Evolutionary conservation across 1,140 invertebrate genomes (phyloP), one percentile per base, ranked within the genome.

Genomic region (Lepidurus apus): DNA sequence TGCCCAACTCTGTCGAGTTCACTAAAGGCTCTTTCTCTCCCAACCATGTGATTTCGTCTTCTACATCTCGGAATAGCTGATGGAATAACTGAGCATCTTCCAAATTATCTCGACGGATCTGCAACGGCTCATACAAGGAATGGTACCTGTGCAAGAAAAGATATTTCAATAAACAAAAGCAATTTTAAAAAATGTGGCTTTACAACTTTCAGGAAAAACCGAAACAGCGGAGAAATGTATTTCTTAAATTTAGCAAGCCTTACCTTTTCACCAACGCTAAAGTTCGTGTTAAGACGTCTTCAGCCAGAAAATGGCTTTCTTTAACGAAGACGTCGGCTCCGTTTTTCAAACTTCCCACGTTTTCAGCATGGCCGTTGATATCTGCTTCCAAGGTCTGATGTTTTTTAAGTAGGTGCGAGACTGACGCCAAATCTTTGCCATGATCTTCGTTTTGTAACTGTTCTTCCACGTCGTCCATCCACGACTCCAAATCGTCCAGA

Each of bases 401-500:
- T n/a, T 92, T 89, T 83, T 95, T 96, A 44, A 98, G 86, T 44
- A 97, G 86, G 82, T 93, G 92, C 2, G 90, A 91, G 1, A 95
- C 93, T 5, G 93, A 92, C 0, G 92, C 90, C 43, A 96, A 85
- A 84, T 97, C 95, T 77, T 85, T 84, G 65, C 93, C 93, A 79
- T 94, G 93, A 83, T 95, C 93, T 81, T 94, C 92, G 42, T 92
- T 92, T 74, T 92, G 90, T 7, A 95, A 86, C 81, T 94, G 92
- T 4, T 87, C 87, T 85, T 96, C 94, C 8, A 95, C 90, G 77
- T 96, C 94, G 80, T 94, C 93, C 84, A 97, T 91, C 95, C 95
- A 97, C 13, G 89, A 86, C 82, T 94, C 93, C 82, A 97, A 91
- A 85, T 97, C 95, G 83, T 96, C 95, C 10, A 97, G 83, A 4